Evolutionary conservation across 2,113 vertebrate species (phyloP).

Genomic region (Solea solea): DNA sequence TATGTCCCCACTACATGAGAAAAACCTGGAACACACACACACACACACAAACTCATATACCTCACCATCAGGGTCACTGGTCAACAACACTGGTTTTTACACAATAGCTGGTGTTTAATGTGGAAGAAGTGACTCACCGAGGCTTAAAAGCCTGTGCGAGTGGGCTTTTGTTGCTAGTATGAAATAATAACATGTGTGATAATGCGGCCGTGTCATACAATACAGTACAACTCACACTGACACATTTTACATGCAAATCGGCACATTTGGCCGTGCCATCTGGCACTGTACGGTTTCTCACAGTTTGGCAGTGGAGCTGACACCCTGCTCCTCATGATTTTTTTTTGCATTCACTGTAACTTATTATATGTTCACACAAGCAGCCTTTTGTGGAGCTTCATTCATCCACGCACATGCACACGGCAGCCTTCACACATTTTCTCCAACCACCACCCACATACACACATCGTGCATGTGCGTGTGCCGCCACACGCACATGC

Average conservation of each 20-base stretch:
- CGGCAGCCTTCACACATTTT: constrained; percentile 27
- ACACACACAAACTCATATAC: background rate
- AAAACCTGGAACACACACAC: background rate
- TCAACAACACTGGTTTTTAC: constrained; percentile 27
- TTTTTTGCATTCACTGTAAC: constrained; percentile 39
- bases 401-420: constrained; percentile 16
- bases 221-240: constrained; percentile 40
- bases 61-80: constrained; percentile 10
- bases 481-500: constrained; percentile 7
- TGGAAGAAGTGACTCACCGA: constrained; percentile 49
- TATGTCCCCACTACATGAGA: background rate
- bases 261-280: constrained; percentile 76
- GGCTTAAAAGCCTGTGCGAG: constrained; percentile 39
- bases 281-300: constrained; percentile 63
- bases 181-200: constrained; percentile 35
- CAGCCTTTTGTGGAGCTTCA: constrained; percentile 33
- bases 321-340: constrained; percentile 43
- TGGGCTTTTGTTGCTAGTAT: constrained; percentile 46
- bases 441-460: background rate
- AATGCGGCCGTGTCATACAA: constrained; percentile 23
- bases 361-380: constrained; percentile 18
- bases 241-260: constrained; percentile 54
- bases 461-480: background rate
- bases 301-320: constrained; percentile 57
- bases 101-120: constrained; percentile 25